Conservation (phyloP, 2,888 invertebrate genomes). For the Zonitis immaculata region DNA sequence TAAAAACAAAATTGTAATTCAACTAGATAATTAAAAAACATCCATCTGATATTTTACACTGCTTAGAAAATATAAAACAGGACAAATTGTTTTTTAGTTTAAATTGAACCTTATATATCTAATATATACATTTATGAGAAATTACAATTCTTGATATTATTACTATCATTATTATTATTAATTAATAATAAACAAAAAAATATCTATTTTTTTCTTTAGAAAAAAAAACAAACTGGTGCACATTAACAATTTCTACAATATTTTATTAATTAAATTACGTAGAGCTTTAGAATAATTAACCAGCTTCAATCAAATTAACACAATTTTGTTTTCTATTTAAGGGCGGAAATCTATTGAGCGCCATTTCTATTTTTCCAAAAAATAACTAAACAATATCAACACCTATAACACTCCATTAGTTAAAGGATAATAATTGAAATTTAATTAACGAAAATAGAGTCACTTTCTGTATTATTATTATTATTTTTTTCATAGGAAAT, state of each 20-base stretch:
- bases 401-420: background rate
- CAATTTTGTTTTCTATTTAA: background rate
- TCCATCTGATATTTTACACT: slow-evolving; percentile 16
- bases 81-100: background rate
- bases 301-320: background rate
- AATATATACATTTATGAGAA: slow-evolving; percentile 15
- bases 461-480: too few relatives aligned
- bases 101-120: slow-evolving; percentile 5
- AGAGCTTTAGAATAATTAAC: background rate
- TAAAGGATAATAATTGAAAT: background rate
- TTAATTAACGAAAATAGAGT: background rate
- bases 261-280: background rate
- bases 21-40: background rate
- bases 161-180: too few relatives aligned
- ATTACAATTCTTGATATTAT: slow-evolving; percentile 3
- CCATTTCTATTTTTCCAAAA: too few relatives aligned
- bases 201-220: too few relatives aligned
- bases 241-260: background rate
- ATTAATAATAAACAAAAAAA: slow-evolving; percentile 3
- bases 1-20: background rate
- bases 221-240: slow-evolving; percentile 6
- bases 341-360: too few relatives aligned
- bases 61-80: background rate
- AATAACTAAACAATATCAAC: background rate
- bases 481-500: too few relatives aligned